Percentiles rank a stretch among this genome's conserved stretches.
phyloP scores from a whole-genome alignment of 2,888 invertebrate species.

The Chirona hameri region DNA sequence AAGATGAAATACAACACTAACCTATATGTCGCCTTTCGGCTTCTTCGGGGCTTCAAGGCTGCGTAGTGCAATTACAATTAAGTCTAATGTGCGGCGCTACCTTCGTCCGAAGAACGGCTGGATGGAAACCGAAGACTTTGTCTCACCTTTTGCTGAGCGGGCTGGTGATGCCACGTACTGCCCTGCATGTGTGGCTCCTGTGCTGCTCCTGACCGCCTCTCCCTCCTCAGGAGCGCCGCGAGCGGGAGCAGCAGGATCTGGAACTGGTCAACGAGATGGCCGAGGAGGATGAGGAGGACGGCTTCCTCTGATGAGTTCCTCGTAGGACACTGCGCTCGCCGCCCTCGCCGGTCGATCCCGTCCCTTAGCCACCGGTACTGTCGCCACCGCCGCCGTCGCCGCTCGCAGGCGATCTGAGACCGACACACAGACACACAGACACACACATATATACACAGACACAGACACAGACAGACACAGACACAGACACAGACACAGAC shows the following conservation, averaged over 20 bases:
- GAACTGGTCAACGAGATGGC: constrained; percentile 99
- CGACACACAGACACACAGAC: no score
- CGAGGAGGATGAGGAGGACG: constrained; percentile 78
- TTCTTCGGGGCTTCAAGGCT: no score
- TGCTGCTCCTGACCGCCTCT: constrained; percentile 39
- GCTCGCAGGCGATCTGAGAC: no score
- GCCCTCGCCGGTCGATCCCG: not conserved
- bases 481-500: no score
- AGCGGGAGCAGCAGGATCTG: constrained; percentile 94
- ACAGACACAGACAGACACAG: no score
- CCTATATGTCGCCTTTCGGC: no score
- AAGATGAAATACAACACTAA: no score
- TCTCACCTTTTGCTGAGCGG: not conserved
- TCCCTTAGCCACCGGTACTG: not conserved
- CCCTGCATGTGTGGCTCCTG: not conserved
- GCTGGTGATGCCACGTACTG: not conserved
- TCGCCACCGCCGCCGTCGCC: not conserved
- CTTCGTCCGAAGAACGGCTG: not conserved
- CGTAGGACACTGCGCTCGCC: not conserved
- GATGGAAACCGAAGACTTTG: not conserved
- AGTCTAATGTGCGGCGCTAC: not conserved
- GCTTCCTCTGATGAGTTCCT: constrained; percentile 35
- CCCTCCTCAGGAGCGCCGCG: constrained; percentile 68
- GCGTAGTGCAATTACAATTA: no score
- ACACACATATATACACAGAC: no score